Conservation (phyloP, 2,797 vertebrate species). For the Leptatherina wallacei region DNA sequence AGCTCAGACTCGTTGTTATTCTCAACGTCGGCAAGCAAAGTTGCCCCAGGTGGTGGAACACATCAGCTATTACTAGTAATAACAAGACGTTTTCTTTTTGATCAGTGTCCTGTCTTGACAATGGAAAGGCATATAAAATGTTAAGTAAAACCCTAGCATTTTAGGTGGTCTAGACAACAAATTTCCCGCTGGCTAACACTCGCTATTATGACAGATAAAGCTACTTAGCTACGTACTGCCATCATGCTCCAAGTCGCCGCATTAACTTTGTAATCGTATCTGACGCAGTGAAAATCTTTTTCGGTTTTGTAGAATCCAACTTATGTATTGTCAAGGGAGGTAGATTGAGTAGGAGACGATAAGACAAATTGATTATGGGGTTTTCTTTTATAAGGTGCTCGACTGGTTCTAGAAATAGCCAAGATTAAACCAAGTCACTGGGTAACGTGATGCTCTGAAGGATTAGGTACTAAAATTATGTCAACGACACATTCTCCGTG, state of each 20-base stretch:
- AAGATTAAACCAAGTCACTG: conserved; percentile 17
- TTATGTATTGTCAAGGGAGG: background rate
- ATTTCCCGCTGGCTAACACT: conserved; percentile 43
- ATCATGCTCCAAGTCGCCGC: background rate
- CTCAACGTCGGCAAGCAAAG: conserved; percentile 49
- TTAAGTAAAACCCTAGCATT: background rate
- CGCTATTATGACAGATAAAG: conserved; percentile 46
- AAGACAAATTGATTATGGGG: conserved; percentile 29
- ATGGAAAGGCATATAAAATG: background rate
- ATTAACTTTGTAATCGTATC: background rate
- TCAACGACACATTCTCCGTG: background rate
- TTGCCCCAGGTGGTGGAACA: conserved; percentile 48
- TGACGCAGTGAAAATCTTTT: background rate
- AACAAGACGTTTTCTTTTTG: background rate
- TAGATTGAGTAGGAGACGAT: conserved; percentile 18
- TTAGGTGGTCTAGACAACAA: conserved; percentile 27
- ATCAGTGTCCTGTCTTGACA: rapidly evolving
- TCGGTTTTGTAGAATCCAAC: background rate
- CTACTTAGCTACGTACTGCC: conserved; percentile 19
- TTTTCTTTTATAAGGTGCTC: conserved; percentile 41
- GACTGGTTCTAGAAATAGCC: conserved; percentile 50
- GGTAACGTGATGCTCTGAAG: background rate
- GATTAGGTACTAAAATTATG: background rate
- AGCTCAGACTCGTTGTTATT: conserved; percentile 46
- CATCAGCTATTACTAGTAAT: background rate